These are phyloP conservation scores for Chrysolina americana DNA, from an alignment of 2,888 invertebrate species.

Conservation along the genomic window DNA sequence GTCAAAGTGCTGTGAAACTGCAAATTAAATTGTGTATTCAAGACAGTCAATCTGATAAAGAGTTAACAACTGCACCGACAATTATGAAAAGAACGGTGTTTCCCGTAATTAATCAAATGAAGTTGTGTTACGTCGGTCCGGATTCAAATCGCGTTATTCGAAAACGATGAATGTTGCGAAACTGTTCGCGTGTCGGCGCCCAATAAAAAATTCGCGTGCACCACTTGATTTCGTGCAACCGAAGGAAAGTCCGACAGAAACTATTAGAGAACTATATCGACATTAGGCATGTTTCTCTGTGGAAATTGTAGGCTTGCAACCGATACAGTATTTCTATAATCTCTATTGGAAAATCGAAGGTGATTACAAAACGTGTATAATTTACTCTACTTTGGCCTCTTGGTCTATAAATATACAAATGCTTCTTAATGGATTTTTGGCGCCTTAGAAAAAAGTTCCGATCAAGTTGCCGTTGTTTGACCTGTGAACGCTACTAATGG, in stretches of 20 bases:
- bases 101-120: constrained; percentile 45
- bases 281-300: constrained; percentile 34
- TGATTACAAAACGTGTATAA: constrained; percentile 43
- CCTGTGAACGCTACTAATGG: constrained; percentile 6
- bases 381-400: constrained; percentile 44
- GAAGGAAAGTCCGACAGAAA: constrained; percentile 37
- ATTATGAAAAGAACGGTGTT: constrained; percentile 36
- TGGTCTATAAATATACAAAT: constrained; percentile 36
- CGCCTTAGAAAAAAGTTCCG: constrained; percentile 6
- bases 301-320: constrained; percentile 38
- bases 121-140: constrained; percentile 34
- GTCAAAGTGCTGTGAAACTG: not conserved
- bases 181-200: constrained; percentile 38
- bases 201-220: constrained; percentile 46
- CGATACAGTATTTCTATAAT: constrained; percentile 43
- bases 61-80: constrained; percentile 30
- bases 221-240: constrained; percentile 33
- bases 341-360: constrained; percentile 47
- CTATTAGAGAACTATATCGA: constrained; percentile 35
- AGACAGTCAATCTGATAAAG: constrained; percentile 37
- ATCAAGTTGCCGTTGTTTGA: not conserved
- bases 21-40: constrained; percentile 37
- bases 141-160: constrained; percentile 19
- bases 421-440: constrained; percentile 22
- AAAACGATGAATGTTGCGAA: constrained; percentile 35